These are phyloP conservation scores for Drosophila watanabei DNA, from an alignment of 1,140 invertebrate species.

Conservation along the genomic window DNA sequence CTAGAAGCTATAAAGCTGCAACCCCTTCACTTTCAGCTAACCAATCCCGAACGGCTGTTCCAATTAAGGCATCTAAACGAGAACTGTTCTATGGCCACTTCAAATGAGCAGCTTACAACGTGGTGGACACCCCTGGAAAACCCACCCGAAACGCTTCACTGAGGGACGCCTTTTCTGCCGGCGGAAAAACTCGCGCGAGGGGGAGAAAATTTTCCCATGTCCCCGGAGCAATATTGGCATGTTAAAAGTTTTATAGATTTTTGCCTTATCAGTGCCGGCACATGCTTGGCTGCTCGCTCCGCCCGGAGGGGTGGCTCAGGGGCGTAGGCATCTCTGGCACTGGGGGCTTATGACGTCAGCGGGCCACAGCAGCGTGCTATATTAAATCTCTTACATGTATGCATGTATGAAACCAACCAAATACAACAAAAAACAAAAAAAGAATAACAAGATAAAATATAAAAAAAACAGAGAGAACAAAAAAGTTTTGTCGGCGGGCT, in stretches of 20 bases:
- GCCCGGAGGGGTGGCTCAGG: neutral
- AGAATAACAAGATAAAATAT: slow-evolving; percentile 52
- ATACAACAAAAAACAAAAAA: slow-evolving; percentile 20
- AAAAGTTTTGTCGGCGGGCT: slow-evolving; percentile 44
- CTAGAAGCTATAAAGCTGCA: neutral
- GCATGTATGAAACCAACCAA: slow-evolving; percentile 31
- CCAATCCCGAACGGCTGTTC: neutral
- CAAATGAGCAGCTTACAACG: neutral
- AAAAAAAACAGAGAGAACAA: neutral
- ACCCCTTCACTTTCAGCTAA: neutral
- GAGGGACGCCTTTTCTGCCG: neutral
- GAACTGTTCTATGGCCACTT: slow-evolving; percentile 3
- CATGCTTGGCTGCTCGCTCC: slow-evolving; percentile 37
- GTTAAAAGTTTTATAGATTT: slow-evolving; percentile 62
- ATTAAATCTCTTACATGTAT: slow-evolving; percentile 64
- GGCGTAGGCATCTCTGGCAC: slow-evolving; percentile 18
- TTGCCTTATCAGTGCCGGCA: slow-evolving; percentile 57
- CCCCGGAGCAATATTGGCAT: slow-evolving; percentile 32
- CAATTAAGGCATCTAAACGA: slow-evolving; percentile 6
- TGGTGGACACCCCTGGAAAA: no score
- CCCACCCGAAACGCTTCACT: neutral
- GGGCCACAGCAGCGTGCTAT: slow-evolving; percentile 52
- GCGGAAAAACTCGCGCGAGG: slow-evolving; percentile 16
- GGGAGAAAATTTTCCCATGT: slow-evolving; percentile 23
- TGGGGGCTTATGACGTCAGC: slow-evolving; percentile 68